Base-by-base conservation (phyloP, 2,113 vertebrate species). In the Tychaedon coryphoeus region DNA sequence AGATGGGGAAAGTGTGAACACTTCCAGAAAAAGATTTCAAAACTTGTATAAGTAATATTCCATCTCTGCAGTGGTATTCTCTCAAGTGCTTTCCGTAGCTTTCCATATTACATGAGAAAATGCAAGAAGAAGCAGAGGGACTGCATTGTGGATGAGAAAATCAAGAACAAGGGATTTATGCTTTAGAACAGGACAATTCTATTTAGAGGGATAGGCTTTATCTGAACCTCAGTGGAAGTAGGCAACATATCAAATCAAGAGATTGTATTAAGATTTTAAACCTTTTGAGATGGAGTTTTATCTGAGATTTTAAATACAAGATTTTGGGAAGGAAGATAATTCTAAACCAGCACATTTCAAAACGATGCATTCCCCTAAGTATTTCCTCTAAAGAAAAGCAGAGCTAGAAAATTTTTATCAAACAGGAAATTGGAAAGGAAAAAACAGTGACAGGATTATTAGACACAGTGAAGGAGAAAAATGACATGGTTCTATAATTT, bases 21-120 rank as follows among this genome's bases (percentile, higher is more conserved):
- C 4, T 76, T 82, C 73, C 40, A 94, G 82, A 90, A 94, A 82
- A 92, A 61, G 38, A 83, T 73, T 93, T 86, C n/a, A 82, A 51
- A 82, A 83, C 19, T 86, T 91, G 13, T 65, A 1, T 56, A 94
- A 67, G 34, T 58, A 90, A 80, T 86, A 61, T 54, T 79, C 24
- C 15, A 48, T 47, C n/a, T 86, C 40, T 79, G 17, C 36, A 73
- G 42, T 48, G 29, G 17, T 53, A 72, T 81, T 85, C 34, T 87
- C 47, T 88, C 47, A 47, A 78, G 23, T 74, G 47, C 16, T 79
- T 92, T 58, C 36, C 2, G 8, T 48, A 40, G 47, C 16, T 83
- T 92, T 64, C 36, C 2, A 8, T 48, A 40, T 23, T 86, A 19
- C 28, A 28, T 76, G 17, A 22, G 88, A 66, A 88, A 83, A 9